Evolutionary conservation across 2,888 invertebrate species (phyloP), one percentile per base, ranked within the genome.

Genomic region (Hydroisotoma schaefferi): DNA sequence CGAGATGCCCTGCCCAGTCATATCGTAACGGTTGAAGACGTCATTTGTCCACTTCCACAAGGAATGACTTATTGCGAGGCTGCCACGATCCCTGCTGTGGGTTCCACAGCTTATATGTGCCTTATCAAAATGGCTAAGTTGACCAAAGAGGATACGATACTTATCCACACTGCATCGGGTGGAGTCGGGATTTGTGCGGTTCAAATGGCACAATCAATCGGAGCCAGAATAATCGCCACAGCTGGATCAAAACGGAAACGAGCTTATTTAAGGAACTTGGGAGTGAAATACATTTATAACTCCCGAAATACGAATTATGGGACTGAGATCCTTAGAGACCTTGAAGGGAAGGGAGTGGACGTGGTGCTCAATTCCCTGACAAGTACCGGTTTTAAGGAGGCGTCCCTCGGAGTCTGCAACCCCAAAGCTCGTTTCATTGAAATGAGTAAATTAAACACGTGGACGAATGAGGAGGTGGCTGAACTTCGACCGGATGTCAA

Each of bases 151-250:
- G 51, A 56, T 23, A 61, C 55, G 2, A 23, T 59, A 1, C 52
- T 67, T 3, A 57, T 67, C 18, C 67, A 67, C 29, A 62, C 65
- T 1, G 63, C 58, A 6, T 60, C 62, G 12, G 67, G 67, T 1
- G 67, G 67, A 1, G 67, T 67, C 1, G 67, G 67, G 2, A 23
- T 67, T 2, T 49, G 56, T 12, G 62, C 67, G 2, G 54, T 67
- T 26, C 67, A 65, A 51, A 53, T 67, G 12, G 59, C 62, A 1
- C 49, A 61, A 37, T 23, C 49, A 4, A 6, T 67, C 8, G 67
- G 67, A 12, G 63, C 57, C 2, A 47, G 40, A 18, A 52, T 67
- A 2, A 56, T 63, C 10, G 63, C 63, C 6, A 67, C 67, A 1
- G 67, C 67, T 1, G 67, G 67, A 12, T 59, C 40, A 12, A 33